phyloP scores from a whole-genome alignment of 2,113 vertebrate species.

The Eretmochelys imbricata region DNA sequence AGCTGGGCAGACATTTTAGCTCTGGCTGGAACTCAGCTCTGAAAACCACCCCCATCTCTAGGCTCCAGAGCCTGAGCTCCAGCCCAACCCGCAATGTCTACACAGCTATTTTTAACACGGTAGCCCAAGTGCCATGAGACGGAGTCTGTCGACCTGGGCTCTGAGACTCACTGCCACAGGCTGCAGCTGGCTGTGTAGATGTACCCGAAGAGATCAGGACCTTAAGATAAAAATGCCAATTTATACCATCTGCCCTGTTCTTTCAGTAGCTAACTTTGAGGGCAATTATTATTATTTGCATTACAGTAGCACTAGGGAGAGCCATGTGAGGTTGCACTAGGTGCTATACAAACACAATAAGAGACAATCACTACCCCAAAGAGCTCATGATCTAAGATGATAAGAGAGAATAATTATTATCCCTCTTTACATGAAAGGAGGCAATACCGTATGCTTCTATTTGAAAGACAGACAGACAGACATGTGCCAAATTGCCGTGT shows the following conservation, averaged over 20 bases:
- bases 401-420: slow-evolving; percentile 62
- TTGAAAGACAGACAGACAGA: not conserved
- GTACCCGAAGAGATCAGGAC: slow-evolving; percentile 9
- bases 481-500: not conserved
- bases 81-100: not conserved
- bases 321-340: not conserved
- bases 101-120: not conserved
- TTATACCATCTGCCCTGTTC: slow-evolving; percentile 32
- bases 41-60: not conserved
- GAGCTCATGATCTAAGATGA: slow-evolving; percentile 43
- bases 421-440: slow-evolving; percentile 50
- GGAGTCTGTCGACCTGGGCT: not conserved
- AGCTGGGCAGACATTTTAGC: not conserved
- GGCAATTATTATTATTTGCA: slow-evolving; percentile 20
- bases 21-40: not conserved
- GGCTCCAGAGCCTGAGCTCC: not conserved
- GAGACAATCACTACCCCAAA: not conserved
- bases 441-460: not conserved
- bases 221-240: slow-evolving; percentile 33
- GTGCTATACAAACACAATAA: slow-evolving; percentile 41
- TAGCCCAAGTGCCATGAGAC: not conserved
- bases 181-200: not conserved
- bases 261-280: slow-evolving; percentile 65
- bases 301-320: slow-evolving; percentile 24
- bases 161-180: not conserved